A percentile compares a stretch with the other conserved stretches of the same genome.
Conservation (phyloP, 1,140 invertebrate species). For the Vollenhovia emeryi region DNA sequence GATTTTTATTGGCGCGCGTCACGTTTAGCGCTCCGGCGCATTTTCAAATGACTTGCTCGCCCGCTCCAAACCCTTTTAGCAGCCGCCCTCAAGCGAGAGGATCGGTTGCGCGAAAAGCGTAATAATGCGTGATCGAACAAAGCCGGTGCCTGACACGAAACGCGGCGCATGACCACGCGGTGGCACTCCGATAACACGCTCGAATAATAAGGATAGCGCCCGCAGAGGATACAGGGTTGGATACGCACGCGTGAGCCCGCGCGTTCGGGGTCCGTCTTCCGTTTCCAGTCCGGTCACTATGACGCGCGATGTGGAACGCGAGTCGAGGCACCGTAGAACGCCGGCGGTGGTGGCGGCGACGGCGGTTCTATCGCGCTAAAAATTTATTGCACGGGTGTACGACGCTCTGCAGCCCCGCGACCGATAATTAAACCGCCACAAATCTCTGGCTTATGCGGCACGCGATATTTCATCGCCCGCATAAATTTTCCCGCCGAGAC, state of each 20-base stretch:
- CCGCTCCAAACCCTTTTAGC: neutral
- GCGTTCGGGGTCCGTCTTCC: slow-evolving; percentile 84
- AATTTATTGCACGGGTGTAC: neutral
- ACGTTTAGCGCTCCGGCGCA: neutral
- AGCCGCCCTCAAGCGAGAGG: neutral
- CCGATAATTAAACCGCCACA: neutral
- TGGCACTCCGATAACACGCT: slow-evolving; percentile 84
- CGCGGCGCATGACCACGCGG: neutral
- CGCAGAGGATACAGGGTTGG: slow-evolving; percentile 85
- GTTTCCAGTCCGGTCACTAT: slow-evolving; percentile 75
- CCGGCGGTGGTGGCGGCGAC: no score
- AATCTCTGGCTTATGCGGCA: neutral
- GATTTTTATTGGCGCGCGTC: neutral
- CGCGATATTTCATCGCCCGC: neutral
- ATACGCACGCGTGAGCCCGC: slow-evolving; percentile 84
- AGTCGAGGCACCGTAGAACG: neutral
- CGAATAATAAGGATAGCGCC: slow-evolving; percentile 84
- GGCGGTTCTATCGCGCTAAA: neutral
- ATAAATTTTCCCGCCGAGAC: neutral
- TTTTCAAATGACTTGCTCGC: neutral
- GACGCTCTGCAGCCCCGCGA: neutral
- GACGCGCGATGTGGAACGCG: slow-evolving; percentile 53
- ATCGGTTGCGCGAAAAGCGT: neutral
- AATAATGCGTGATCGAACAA: slow-evolving; percentile 27
- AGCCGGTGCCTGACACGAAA: neutral